Base-by-base conservation (phyloP, 2,797 vertebrate genomes). In the Harpagifer antarcticus region DNA sequence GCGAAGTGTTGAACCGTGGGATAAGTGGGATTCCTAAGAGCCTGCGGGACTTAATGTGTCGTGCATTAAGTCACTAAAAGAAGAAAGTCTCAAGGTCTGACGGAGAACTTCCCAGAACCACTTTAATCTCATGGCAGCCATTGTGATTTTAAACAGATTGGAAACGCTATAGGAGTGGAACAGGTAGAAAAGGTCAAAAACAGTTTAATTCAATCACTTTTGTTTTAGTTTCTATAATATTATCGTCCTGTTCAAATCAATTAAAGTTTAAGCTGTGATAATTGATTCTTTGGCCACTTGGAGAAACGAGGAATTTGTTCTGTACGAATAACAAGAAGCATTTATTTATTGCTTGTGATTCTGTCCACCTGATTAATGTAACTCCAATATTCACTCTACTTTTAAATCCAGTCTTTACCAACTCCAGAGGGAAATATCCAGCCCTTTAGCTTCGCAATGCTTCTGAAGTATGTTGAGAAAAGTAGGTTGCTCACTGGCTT, bases 1-100 rank as follows among this genome's bases (percentile, higher is more conserved):
- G 76, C 63, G 71, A 87, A 70, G 84, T 73, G 71, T 58, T 76
- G 82, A 89, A 88, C 61, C 27, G 20, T 68, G 60, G 82, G 83
- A 86, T 79, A 68, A 83, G 73, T 68, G 61, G 57, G 61, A 76
- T 82, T 85, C 72, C 53, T 74, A 54, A 72, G 79, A 82, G 79
- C 59, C 79, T 47, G 53, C 78, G 70, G 73, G 63, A 70, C 72
- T 83, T 85, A 70, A 80, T 63, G 65, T 14, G 3, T 47, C 4
- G 37, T 55, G 77, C 71, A 76, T 75, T 68, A 77, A 70, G 76
- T 72, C 60, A 49, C 71, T 62, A 48, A 76, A 60, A 56, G n/a
- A 74, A 49, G n/a, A 69, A 40, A 49, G 55, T 57, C 52, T 82
- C 42, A 63, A 72, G 60, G 78, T 83, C 67, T 75, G 9, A 53